Conservation (phyloP, 2,888 invertebrate species). For the Trichacis sp. region DNA sequence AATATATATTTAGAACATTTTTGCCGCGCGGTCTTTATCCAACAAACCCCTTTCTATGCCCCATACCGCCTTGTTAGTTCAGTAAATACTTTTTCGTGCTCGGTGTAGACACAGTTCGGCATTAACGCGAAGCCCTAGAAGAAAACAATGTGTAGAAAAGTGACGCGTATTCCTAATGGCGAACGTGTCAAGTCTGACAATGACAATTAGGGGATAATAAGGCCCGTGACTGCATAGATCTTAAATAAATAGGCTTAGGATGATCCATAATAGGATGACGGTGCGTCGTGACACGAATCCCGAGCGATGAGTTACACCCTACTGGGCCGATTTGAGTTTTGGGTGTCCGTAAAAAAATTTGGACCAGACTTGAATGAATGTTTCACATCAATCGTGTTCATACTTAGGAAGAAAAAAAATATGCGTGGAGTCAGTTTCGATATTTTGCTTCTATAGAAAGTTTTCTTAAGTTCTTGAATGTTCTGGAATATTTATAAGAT, state of each 20-base stretch:
- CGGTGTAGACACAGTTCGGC: conserved; percentile 19
- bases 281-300: conserved; percentile 30
- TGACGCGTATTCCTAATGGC: conserved; percentile 27
- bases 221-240: conserved; percentile 33
- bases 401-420: no score
- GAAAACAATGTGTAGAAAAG: conserved; percentile 19
- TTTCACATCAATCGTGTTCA: not conserved
- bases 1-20: conserved; percentile 24
- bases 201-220: conserved; percentile 38
- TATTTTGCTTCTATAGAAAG: no score
- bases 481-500: no score
- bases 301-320: conserved; percentile 13
- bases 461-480: no score
- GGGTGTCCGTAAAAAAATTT: conserved; percentile 23
- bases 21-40: conserved; percentile 9
- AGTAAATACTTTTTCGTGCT: conserved; percentile 39
- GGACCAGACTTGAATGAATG: conserved; percentile 10
- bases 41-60: conserved; percentile 21
- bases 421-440: no score
- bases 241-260: conserved; percentile 45
- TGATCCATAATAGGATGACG: conserved; percentile 38
- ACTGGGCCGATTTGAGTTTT: conserved; percentile 9
- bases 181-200: conserved; percentile 9
- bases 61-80: conserved; percentile 38
- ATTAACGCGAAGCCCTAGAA: conserved; percentile 16